Evolutionary conservation across 2,888 invertebrate genomes (phyloP), one percentile per base, ranked within the genome.

Genomic region (Ferrisia virgata): DNA sequence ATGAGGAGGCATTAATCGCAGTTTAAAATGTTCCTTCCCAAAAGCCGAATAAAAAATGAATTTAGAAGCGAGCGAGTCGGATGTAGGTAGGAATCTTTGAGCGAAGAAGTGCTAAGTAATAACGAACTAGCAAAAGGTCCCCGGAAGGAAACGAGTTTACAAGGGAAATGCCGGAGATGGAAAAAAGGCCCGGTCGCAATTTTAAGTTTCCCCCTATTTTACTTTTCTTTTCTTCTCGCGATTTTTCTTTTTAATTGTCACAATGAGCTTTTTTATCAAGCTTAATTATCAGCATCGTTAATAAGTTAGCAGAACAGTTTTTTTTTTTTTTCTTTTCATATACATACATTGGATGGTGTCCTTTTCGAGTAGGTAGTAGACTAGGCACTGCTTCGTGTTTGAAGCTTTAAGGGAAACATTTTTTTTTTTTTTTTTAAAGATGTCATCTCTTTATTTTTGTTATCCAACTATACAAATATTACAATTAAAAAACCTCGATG

Each of bases 121-220:
- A 83, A 83, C 83, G 83, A 83, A 83, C 83, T 47, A 47, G 83
- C 83, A 47, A 83, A 83, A 79, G 84, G 84, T 80, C 69, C 79
- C 84, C 84, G 84, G 84, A 84, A 84, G 84, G 84, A 84, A 84
- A 64, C 80, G 39, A 80, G 84, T 84, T 84, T 84, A 84, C 84
- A 84, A 79, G 84, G 79, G 79, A 79, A 79, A 84, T 79, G 43
- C 84, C 84, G 84, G 84, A 84, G 84, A 84, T 84, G 84, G 72
- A 83, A 83, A 83, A 83, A 83, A 72, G 83, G 83, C 72, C 72
- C 76, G 83, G 72, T 72, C 83, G 72, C 83, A 83, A 83, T 83
- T 83, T 83, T 33, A 83, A 83, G 83, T 72, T 83, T 83, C 83
- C 43, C 83, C 72, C 72, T 82, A 43, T 82, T 82, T 82, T 39